These are phyloP conservation scores for Cheilosia pagana DNA, from an alignment of 2,888 invertebrate species.

Conservation along the genomic window DNA sequence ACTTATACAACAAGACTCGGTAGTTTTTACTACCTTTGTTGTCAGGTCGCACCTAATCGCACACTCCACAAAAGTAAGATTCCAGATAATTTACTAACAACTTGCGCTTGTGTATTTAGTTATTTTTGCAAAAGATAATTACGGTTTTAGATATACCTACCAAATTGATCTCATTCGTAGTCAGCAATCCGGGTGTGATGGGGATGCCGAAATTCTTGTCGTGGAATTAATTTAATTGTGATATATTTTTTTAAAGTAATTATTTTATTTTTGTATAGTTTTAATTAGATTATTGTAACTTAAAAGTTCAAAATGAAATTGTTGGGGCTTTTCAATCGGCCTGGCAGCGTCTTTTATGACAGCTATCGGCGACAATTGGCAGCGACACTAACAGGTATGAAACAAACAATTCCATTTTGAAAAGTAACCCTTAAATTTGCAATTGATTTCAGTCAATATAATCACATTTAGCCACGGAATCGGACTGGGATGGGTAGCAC, in stretches of 20 bases:
- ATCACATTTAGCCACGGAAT: slow-evolving; percentile 81
- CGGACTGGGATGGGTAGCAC: slow-evolving; percentile 81
- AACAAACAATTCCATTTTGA: not conserved
- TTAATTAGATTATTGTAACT: slow-evolving; percentile 2
- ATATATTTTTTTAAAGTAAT: not conserved
- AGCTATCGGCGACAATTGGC: slow-evolving; percentile 43
- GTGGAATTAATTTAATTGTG: not conserved
- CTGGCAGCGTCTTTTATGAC: slow-evolving; percentile 44
- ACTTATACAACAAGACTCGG: not conserved
- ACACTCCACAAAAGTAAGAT: too few relatives aligned
- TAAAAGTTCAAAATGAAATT: slow-evolving; percentile 43
- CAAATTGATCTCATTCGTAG: not conserved
- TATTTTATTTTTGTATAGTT: slow-evolving; percentile 28
- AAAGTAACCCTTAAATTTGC: not conserved
- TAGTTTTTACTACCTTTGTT: not conserved
- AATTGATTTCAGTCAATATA: slow-evolving; percentile 79
- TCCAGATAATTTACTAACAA: not conserved
- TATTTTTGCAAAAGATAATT: not conserved
- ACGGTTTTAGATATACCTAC: not conserved
- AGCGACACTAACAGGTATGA: slow-evolving; percentile 49
- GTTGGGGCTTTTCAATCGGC: slow-evolving; percentile 25
- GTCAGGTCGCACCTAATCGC: not conserved
- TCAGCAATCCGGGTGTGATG: slow-evolving; percentile 4
- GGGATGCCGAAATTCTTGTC: not conserved
- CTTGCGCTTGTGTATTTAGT: not conserved